Percentiles rank a stretch among this genome's conserved stretches.
These are phyloP conservation scores for Cathartes aura DNA, from an alignment of 2,113 vertebrate genomes.

Conservation along the genomic window DNA sequence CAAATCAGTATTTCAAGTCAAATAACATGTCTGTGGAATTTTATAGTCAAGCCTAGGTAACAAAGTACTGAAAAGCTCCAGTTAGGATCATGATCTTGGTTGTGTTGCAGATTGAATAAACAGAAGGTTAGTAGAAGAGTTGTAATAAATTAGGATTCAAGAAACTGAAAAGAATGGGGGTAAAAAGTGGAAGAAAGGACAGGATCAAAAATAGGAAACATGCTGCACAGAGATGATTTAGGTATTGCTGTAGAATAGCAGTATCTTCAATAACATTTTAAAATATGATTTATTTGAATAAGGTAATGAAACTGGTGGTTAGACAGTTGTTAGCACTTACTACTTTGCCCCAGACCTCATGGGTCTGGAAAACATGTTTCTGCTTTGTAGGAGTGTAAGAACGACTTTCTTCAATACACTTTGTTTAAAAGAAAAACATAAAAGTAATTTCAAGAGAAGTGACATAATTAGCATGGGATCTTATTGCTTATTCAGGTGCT, in stretches of 20 bases:
- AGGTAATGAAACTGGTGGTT: background rate
- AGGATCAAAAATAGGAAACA: background rate
- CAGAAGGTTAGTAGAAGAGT: background rate
- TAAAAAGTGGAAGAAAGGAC: background rate
- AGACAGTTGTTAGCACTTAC: background rate
- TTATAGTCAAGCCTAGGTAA: background rate
- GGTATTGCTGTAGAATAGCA: background rate
- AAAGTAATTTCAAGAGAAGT: slow-evolving; percentile 11
- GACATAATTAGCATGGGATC: background rate
- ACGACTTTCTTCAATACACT: background rate
- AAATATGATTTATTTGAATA: background rate
- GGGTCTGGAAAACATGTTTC: background rate
- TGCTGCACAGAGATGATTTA: background rate
- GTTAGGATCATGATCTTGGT: background rate
- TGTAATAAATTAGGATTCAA: background rate
- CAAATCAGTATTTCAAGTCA: background rate
- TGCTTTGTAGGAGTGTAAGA: background rate
- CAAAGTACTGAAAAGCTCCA: background rate
- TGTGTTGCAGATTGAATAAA: background rate
- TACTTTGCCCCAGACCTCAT: background rate
- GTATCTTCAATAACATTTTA: background rate
- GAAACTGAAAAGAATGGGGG: background rate
- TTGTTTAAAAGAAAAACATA: background rate
- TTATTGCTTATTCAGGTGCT: slow-evolving; percentile 17
- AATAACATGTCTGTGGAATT: background rate